These are phyloP conservation scores for Trematomus loennbergii DNA, from an alignment of 2,113 vertebrate genomes.

Conservation along the genomic window DNA sequence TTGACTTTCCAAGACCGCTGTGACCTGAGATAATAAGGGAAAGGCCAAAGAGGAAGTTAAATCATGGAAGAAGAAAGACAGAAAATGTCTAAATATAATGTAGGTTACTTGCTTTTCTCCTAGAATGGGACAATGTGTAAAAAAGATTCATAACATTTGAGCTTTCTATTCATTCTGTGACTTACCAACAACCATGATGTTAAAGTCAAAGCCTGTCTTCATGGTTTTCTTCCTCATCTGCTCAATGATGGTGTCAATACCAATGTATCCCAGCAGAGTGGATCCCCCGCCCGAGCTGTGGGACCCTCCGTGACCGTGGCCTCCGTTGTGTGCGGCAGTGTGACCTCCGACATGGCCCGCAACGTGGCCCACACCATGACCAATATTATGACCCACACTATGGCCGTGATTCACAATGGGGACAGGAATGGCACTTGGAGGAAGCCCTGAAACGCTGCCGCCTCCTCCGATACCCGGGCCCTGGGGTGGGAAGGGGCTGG, in stretches of 20 bases:
- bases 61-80: background rate
- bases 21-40: conserved; percentile 83
- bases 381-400: conserved; percentile 17
- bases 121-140: background rate
- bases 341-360: conserved; percentile 38
- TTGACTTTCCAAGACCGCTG: conserved; percentile 95
- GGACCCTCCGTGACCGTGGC: conserved; percentile 58
- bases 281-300: conserved; percentile 75
- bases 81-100: background rate
- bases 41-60: background rate
- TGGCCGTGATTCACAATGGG: conserved; percentile 69
- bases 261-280: conserved; percentile 92
- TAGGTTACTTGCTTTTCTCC: background rate
- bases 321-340: conserved; percentile 37
- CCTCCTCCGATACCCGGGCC: conserved; percentile 66
- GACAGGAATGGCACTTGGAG: conserved; percentile 74
- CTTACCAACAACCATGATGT: conserved; percentile 98
- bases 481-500: conserved; percentile 72
- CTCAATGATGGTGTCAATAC: conserved; percentile 97
- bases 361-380: conserved; percentile 23
- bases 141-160: background rate
- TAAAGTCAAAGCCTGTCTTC: conserved; percentile 99
- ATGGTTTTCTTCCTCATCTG: conserved; percentile 99
- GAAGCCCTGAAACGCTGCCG: conserved; percentile 39
- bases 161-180: background rate